Conservation (phyloP, 2,797 vertebrate species). For the Synanceia verrucosa region DNA sequence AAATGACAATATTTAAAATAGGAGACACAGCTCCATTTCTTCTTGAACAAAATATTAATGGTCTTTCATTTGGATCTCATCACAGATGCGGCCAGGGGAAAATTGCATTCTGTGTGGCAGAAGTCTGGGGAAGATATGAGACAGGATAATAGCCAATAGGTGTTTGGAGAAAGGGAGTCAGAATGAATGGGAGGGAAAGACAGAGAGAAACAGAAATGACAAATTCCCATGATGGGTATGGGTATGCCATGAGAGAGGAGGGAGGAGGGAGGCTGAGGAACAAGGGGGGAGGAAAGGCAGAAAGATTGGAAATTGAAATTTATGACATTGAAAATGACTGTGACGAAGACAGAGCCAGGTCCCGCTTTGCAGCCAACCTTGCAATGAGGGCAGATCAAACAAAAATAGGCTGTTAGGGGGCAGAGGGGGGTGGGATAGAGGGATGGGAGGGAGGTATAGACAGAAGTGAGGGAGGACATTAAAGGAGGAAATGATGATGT, state of each 20-base stretch:
- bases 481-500: conserved; percentile 84
- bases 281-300: conserved; percentile 45
- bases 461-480: conserved; percentile 83
- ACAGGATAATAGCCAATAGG: conserved; percentile 95
- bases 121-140: conserved; percentile 86
- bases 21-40: conserved; percentile 76
- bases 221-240: conserved; percentile 87
- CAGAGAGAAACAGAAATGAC: conserved; percentile 85
- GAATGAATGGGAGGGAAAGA: conserved; percentile 72
- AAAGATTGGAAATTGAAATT: conserved; percentile 85
- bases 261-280: conserved; percentile 35
- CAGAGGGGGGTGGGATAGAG: conserved; percentile 54
- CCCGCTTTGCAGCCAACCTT: conserved; percentile 85
- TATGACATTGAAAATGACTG: conserved; percentile 91
- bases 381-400: conserved; percentile 89
- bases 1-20: conserved; percentile 76
- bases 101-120: conserved; percentile 89
- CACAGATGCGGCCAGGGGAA: conserved; percentile 81
- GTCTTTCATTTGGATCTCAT: conserved; percentile 92
- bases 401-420: conserved; percentile 85
- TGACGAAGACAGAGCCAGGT: conserved; percentile 80
- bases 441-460: conserved; percentile 66
- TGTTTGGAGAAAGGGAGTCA: conserved; percentile 77
- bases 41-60: conserved; percentile 88
- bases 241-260: conserved; percentile 49